phyloP scores from a whole-genome alignment of 1,140 invertebrate species.

The Arctopsyche grandis region DNA sequence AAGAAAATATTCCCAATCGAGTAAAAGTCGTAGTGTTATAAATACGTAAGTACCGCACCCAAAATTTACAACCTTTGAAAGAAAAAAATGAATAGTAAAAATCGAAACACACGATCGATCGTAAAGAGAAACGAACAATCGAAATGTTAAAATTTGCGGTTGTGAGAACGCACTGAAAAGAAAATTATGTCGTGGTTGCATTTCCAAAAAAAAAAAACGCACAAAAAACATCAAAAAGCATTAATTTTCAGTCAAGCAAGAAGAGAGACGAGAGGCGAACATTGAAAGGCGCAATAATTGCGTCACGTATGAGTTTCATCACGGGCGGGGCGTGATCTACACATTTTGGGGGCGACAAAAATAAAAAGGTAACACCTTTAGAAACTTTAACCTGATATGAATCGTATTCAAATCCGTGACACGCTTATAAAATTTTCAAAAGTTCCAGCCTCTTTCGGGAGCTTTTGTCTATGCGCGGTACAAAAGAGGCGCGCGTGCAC shows the following conservation, averaged over 20 bases:
- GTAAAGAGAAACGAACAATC: too few species aligned
- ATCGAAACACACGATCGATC: too few species aligned
- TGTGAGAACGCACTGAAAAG: too few species aligned
- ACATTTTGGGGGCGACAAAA: not conserved
- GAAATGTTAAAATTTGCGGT: too few species aligned
- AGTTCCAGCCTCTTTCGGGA: constrained; percentile 21
- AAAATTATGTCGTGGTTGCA: too few species aligned
- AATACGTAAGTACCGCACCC: too few species aligned
- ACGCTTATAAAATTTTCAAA: constrained; percentile 1
- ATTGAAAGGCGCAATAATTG: constrained; percentile 13
- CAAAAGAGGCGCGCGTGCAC: constrained; percentile 25
- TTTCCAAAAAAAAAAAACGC: not conserved
- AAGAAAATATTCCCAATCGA: too few species aligned
- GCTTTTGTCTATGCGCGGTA: constrained; percentile 23
- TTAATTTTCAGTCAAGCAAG: not conserved
- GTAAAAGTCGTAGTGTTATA: too few species aligned
- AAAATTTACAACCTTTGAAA: too few species aligned
- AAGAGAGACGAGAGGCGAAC: not conserved
- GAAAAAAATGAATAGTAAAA: too few species aligned
- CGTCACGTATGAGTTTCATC: constrained; percentile 14
- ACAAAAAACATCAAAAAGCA: not conserved
- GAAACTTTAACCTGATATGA: not conserved
- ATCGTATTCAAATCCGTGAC: not conserved
- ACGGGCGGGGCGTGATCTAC: constrained; percentile 5
- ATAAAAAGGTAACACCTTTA: not conserved